Conservation (phyloP, 2,888 invertebrate genomes). For the Nomada goodeniana region DNA sequence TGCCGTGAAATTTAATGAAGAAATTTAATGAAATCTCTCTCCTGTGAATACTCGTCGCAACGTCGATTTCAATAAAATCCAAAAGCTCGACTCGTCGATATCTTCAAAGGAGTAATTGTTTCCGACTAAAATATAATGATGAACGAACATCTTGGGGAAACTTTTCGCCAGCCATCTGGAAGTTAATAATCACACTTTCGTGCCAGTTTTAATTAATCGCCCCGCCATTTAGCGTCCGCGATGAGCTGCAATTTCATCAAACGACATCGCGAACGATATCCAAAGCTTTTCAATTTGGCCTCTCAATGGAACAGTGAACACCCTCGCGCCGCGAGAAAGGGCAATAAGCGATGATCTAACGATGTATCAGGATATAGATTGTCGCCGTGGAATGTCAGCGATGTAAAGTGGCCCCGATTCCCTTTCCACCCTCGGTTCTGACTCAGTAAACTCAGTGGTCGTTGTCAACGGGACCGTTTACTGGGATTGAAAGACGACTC, state of each 20-base stretch:
- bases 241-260: conserved; percentile 47
- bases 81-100: not conserved
- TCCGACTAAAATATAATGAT: not conserved
- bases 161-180: not conserved
- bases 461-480: conserved; percentile 59
- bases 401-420: conserved; percentile 70
- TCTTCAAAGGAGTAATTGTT: not conserved
- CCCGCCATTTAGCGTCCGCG: conserved; percentile 24
- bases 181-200: conserved; percentile 35
- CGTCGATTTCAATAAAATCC: not conserved
- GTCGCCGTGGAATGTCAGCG: conserved; percentile 75
- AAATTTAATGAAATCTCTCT: no score
- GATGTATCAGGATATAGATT: conserved; percentile 65
- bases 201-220: conserved; percentile 42
- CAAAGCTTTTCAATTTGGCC: conserved; percentile 52
- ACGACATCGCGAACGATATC: conserved; percentile 24
- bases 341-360: conserved; percentile 73
- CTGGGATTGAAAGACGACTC: conserved; percentile 28
- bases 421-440: conserved; percentile 40
- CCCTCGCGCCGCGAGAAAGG: conserved; percentile 55
- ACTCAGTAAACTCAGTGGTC: conserved; percentile 47
- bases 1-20: no score
- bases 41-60: no score
- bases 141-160: not conserved
- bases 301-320: conserved; percentile 60